These are phyloP conservation scores for Chrysocyon brachyurus DNA, from an alignment of 2,797 vertebrate species.

Conservation along the genomic window DNA sequence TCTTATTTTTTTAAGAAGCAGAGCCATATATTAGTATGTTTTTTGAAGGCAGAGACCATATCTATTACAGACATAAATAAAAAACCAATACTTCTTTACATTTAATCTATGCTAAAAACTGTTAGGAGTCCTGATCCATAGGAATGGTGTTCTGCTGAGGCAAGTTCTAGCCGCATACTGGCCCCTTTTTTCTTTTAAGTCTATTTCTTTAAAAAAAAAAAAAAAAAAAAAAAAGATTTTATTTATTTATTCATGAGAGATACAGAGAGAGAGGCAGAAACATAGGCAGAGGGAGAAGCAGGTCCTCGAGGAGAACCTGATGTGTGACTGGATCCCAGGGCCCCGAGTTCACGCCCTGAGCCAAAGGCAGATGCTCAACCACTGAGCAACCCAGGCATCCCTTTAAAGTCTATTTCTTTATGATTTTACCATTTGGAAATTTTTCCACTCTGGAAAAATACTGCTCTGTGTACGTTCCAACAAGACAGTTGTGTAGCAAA, in stretches of 20 bases:
- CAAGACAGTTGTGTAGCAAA: neutral
- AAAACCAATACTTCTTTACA: neutral
- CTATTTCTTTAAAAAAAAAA: constrained; percentile 6
- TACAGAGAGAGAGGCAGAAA: too few species aligned
- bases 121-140: neutral
- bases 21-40: neutral
- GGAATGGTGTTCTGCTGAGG: neutral
- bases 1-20: constrained; percentile 21
- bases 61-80: constrained; percentile 22
- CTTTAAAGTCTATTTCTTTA: constrained; percentile 56
- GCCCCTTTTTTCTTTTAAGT: constrained; percentile 18
- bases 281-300: too few species aligned
- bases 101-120: constrained; percentile 46
- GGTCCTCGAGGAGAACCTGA: too few species aligned
- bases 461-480: neutral
- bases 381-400: too few species aligned
- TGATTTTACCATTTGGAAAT: constrained; percentile 26
- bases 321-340: too few species aligned
- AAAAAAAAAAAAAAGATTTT: too few species aligned
- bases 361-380: too few species aligned
- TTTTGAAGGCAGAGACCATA: neutral
- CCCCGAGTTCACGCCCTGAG: too few species aligned
- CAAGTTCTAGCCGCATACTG: constrained; percentile 47
- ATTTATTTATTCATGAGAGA: too few species aligned
- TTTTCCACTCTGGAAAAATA: neutral